A percentile compares a stretch with the other conserved stretches of the same genome.
Conservation (phyloP, 2,797 vertebrate species). For the Potorous gilbertii region DNA sequence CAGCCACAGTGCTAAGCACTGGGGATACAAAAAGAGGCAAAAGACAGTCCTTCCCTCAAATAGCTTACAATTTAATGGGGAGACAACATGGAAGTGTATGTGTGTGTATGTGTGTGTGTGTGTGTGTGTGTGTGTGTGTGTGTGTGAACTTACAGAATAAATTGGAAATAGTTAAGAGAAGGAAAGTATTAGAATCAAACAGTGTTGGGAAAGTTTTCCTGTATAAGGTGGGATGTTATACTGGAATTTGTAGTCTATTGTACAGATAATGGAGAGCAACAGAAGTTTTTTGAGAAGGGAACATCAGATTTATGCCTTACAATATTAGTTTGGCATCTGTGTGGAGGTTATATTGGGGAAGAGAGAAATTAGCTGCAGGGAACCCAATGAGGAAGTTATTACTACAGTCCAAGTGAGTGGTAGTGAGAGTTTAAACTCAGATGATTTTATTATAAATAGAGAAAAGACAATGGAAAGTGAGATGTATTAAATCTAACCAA, state of each 20-base stretch:
- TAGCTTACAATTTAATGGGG: too few relatives aligned
- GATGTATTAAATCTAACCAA: neutral
- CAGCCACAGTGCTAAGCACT: too few relatives aligned
- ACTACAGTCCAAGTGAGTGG: neutral
- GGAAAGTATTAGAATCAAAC: too few relatives aligned
- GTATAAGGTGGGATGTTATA: neutral
- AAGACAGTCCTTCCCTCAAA: too few relatives aligned
- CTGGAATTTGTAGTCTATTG: neutral
- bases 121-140: too few relatives aligned
- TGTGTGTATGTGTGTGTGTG: too few relatives aligned
- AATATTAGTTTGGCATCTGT: neutral
- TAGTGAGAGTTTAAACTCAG: neutral
- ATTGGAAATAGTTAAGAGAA: too few relatives aligned
- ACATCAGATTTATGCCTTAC: neutral
- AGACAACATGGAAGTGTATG: too few relatives aligned
- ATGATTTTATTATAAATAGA: neutral
- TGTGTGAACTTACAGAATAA: too few relatives aligned
- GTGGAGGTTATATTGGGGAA: neutral
- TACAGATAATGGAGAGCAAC: neutral
- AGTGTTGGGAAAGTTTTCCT: too few relatives aligned
- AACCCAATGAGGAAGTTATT: neutral
- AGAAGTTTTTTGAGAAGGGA: neutral
- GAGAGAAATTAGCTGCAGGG: neutral
- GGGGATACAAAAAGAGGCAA: too few relatives aligned
- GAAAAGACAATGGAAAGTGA: neutral